These are phyloP conservation scores for Selene dorsalis DNA, from an alignment of 2,797 vertebrate genomes.

Conservation along the genomic window DNA sequence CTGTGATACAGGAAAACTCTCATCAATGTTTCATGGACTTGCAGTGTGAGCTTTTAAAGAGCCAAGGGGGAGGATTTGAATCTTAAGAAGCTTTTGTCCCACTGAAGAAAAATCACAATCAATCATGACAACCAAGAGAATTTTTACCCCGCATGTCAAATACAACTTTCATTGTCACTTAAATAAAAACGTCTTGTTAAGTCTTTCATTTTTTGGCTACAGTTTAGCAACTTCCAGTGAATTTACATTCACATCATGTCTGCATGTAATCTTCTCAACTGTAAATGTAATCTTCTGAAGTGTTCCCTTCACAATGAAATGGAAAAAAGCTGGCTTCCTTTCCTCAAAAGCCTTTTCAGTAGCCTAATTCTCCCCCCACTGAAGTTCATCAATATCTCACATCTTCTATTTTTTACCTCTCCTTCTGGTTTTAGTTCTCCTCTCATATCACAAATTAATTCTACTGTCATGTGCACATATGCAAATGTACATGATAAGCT, in stretches of 20 bases:
- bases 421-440: slow-evolving; percentile 4
- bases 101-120: slow-evolving; percentile 11
- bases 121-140: slow-evolving; percentile 4
- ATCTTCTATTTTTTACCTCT: not conserved
- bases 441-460: slow-evolving; percentile 1
- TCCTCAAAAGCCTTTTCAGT: slow-evolving; percentile 31
- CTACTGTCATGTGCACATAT: slow-evolving; percentile 9
- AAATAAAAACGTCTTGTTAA: slow-evolving; percentile 4
- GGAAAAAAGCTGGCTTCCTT: slow-evolving; percentile 29
- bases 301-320: slow-evolving; percentile 16
- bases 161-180: slow-evolving; percentile 6
- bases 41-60: slow-evolving; percentile 49
- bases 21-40: slow-evolving; percentile 68
- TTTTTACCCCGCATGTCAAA: slow-evolving; percentile 10
- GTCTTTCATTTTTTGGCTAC: slow-evolving; percentile 2
- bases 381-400: slow-evolving; percentile 35
- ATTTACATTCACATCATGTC: slow-evolving; percentile 22
- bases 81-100: slow-evolving; percentile 33
- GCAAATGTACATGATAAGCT: slow-evolving; percentile 11
- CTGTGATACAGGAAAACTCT: slow-evolving; percentile 59
- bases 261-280: slow-evolving; percentile 34
- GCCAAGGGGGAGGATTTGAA: slow-evolving; percentile 37
- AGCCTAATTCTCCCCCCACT: slow-evolving; percentile 28
- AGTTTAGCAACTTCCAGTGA: slow-evolving; percentile 2
- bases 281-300: slow-evolving; percentile 38